Evolutionary conservation across 2,888 invertebrate genomes (phyloP), one percentile per base, ranked within the genome.

Genomic region (Himalopsyche tibetana): DNA sequence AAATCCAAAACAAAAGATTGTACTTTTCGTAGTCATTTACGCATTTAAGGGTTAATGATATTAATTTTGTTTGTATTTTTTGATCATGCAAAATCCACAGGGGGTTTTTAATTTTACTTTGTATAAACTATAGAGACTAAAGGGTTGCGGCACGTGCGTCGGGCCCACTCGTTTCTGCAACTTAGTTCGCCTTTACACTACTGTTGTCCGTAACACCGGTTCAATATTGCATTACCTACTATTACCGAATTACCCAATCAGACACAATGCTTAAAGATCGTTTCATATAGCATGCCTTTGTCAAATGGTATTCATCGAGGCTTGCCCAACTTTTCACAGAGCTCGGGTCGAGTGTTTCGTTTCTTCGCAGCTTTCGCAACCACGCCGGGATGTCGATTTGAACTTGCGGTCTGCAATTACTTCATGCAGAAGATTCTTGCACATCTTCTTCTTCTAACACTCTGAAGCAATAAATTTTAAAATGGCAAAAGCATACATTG

Each of bases 191-290:
- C 15, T 81, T 84, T 80, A n/a, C 28, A 74, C 84, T 74, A 36
- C 74, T 74, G 74, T 74, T 36, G 74, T 15, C 74, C 36, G 36
- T 74, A 74, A 38, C 74, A 36, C 74, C 38, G 74, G 74, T 74
- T 36, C 74, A 74, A 79, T 42, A 81, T 86, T 84, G 86, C 84
- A 84, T 82, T 82, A 82, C 86, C 82, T 56, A 55, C 80, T 79
- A 85, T 85, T 63, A 80, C 79, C 85, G 81, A 87, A 84, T 87
- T 87, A 81, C 87, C 69, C 87, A 87, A 87, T 63, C 63, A 80
- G 85, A 85, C 82, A 85, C 84, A 87, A 84, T 80, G 82, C 82
- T 84, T 84, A 87, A 84, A 85, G 84, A 83, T 83, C 83, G 74
- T 55, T 85, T 82, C 82, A 45, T 84, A 86, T 84, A 80, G 74